Conservation (phyloP, 2,888 invertebrate genomes). For the Deroplatys truncata region DNA sequence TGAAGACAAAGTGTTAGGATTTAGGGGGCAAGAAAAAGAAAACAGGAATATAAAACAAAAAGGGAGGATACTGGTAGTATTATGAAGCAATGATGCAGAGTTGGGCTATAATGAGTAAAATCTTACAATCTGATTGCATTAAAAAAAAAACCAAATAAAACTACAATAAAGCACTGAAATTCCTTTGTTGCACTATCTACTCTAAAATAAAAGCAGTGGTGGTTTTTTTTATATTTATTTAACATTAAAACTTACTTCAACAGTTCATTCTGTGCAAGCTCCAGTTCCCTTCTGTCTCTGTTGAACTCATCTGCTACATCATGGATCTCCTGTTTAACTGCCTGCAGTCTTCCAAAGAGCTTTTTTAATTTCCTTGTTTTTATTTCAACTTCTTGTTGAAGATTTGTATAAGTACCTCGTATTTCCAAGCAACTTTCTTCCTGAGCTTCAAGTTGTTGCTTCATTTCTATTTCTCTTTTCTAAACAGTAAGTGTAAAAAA, state of each 20-base stretch:
- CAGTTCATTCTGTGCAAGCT: slow-evolving; percentile 86
- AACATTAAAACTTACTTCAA: slow-evolving; percentile 52
- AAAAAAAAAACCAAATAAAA: too few species aligned
- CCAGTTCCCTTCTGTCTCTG: slow-evolving; percentile 85
- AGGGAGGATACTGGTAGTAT: too few species aligned
- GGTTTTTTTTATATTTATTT: too few species aligned
- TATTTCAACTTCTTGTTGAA: slow-evolving; percentile 95
- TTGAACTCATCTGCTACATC: slow-evolving; percentile 86
- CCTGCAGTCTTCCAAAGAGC: slow-evolving; percentile 77
- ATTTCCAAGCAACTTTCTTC: slow-evolving; percentile 90
- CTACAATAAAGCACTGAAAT: too few species aligned
- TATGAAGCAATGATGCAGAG: too few species aligned
- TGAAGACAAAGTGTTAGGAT: too few species aligned
- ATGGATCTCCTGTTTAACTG: slow-evolving; percentile 69
- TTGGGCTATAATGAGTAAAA: too few species aligned
- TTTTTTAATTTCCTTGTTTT: slow-evolving; percentile 93
- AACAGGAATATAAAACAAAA: too few species aligned
- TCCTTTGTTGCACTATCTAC: too few species aligned
- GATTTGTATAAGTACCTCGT: slow-evolving; percentile 81
- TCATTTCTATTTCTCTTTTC: slow-evolving; percentile 76
- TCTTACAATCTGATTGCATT: too few species aligned
- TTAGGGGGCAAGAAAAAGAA: too few species aligned
- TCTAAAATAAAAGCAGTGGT: too few species aligned
- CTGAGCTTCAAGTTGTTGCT: slow-evolving; percentile 87
- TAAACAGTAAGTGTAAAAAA: background rate